Conservation (phyloP, 30 jellyfish, hydroid and myxozoan species). For the Aurelia aurita region DNA sequence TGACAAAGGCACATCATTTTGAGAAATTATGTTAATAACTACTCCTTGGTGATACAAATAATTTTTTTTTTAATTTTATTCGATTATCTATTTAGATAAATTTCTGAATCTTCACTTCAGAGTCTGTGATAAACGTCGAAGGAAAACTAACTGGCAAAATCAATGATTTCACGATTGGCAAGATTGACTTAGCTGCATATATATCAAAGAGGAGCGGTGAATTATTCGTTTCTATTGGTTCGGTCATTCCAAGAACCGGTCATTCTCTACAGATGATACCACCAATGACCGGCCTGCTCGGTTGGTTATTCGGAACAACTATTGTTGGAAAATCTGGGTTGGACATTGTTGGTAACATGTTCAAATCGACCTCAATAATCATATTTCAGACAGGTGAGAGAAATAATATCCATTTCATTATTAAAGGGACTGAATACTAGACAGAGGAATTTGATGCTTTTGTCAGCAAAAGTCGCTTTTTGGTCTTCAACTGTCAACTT, state of each 20-base stretch:
- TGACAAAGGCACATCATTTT: no score
- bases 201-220: slow-evolving; percentile 31
- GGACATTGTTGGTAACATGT: slow-evolving; percentile 64
- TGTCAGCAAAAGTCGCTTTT: no score
- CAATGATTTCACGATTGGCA: slow-evolving; percentile 32
- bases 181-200: slow-evolving; percentile 44
- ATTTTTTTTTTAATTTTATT: no score
- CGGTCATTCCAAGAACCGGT: slow-evolving; percentile 37
- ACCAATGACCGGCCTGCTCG: slow-evolving; percentile 52
- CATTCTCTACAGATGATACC: slow-evolving; percentile 70
- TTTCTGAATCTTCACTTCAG: slow-evolving; percentile 1
- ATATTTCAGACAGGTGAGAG: slow-evolving; percentile 64
- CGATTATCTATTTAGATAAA: no score
- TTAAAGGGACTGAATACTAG: no score
- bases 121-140: slow-evolving; percentile 19
- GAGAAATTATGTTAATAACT: no score
- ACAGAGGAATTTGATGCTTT: no score
- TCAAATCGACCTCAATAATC: slow-evolving; percentile 49
- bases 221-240: slow-evolving; percentile 45
- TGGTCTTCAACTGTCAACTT: no score
- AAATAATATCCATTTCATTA: not conserved
- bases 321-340: slow-evolving; percentile 26
- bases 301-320: slow-evolving; percentile 68
- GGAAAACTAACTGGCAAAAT: slow-evolving; percentile 68
- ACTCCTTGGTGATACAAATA: no score